A percentile compares a stretch with the other conserved stretches of the same genome.
Evolutionary conservation across 2,113 vertebrate genomes (phyloP).

Genomic region (Egretta garzetta): DNA sequence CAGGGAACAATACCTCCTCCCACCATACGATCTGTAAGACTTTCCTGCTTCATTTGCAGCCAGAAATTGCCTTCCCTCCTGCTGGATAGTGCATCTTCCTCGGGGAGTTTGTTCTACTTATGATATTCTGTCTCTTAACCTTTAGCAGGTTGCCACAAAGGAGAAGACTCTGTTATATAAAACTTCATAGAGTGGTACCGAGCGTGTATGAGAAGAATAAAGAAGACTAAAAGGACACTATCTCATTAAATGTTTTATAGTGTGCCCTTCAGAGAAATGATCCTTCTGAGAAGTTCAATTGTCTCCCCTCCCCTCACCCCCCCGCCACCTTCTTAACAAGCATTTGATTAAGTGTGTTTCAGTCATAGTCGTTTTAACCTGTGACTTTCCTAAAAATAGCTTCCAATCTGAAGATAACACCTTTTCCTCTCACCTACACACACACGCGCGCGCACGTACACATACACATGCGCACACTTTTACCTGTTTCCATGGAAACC

Average conservation of each 20-base stretch:
- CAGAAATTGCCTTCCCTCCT: not conserved
- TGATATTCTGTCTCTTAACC: not conserved
- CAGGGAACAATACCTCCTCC: not conserved
- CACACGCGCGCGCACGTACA: not conserved
- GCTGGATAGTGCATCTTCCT: not conserved
- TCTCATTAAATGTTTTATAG: constrained; percentile 17
- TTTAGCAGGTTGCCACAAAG: constrained; percentile 42
- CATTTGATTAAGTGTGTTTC: constrained; percentile 24
- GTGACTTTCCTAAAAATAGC: constrained; percentile 63
- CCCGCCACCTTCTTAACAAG: not conserved
- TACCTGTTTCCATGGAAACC: constrained; percentile 62
- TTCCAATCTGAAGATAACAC: constrained; percentile 40
- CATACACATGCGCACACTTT: not conserved
- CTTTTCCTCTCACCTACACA: not conserved
- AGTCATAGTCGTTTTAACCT: not conserved
- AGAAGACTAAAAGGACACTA: not conserved
- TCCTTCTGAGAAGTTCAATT: not conserved
- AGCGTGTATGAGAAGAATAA: not conserved
- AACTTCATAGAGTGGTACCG: not conserved
- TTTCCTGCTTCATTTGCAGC: not conserved
- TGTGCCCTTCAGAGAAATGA: not conserved
- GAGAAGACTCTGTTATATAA: constrained; percentile 23
- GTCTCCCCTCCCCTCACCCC: not conserved
- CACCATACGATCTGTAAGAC: not conserved
- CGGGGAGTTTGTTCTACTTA: constrained; percentile 3